Evolutionary conservation across 2,888 invertebrate species (phyloP), one percentile per base, ranked within the genome.

Genomic region (Odontomyia ornata): DNA sequence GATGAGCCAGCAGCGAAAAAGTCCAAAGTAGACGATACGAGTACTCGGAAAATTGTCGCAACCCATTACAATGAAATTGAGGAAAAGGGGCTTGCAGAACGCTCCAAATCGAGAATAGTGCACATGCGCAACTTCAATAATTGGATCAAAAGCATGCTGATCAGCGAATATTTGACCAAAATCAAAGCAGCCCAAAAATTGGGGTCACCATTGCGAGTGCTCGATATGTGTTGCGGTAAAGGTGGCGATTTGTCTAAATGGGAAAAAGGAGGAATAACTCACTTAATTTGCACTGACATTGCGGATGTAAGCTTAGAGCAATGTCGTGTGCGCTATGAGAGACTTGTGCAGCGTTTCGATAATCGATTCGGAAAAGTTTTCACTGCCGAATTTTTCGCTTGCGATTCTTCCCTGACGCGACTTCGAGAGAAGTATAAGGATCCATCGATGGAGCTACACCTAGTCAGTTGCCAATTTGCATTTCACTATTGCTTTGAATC

Each of bases 171-270:
- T 86, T 88, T 91, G 82, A 91, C 88, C 80, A 92, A 91, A 85
- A 89, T 91, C 64, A 91, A 90, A 82, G 89, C 90, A 80, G 87
- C 83, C 2, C 92, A 91, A 82, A 90, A 90, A 79, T 89, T 91
- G 80, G 92, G 92, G n/a, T 89, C 90, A 75, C 89, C 91, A 0
- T 82, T 95, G 36, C 89, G 90, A 77, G 95, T 97, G 0, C 88
- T 98, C 75, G 99, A 99, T 85, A 92, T 99, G 89, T 97, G 98
- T 82, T 98, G 98, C 85, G 99, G 99, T 0, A 99, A 99, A 89
- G 99, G 99, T 23, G 99, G 99, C 1, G 99, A 99, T 86, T 88
- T 99, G 46, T 89, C 94, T n/a, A 99, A 99, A 87, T 99, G 99
- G 96, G 91, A 91, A 78, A 96, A 95, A 84, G 93, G 91, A 0